phyloP scores from a whole-genome alignment of 2,113 vertebrate species.

The Takifugu flavidus region DNA sequence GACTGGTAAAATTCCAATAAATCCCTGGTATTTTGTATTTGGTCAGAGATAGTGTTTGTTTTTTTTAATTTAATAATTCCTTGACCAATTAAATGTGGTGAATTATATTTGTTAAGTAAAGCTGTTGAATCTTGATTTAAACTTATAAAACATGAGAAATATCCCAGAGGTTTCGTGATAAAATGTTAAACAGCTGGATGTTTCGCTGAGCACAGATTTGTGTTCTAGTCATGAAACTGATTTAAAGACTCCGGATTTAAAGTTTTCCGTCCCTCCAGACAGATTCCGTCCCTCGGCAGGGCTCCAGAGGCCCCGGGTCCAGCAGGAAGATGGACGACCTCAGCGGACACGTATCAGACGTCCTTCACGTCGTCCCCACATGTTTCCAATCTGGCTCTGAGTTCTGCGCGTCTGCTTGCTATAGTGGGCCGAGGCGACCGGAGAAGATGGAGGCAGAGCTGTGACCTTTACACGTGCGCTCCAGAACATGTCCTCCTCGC shows the following conservation, averaged over 20 bases:
- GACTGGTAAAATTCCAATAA: too few relatives aligned
- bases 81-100: too few relatives aligned
- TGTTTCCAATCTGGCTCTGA: conserved; percentile 65
- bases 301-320: conserved; percentile 9
- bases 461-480: conserved; percentile 35
- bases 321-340: conserved; percentile 46
- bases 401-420: conserved; percentile 58
- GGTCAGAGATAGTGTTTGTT: too few relatives aligned
- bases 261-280: not conserved
- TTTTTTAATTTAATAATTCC: too few relatives aligned
- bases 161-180: too few relatives aligned
- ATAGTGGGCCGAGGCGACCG: conserved; percentile 33
- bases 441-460: conserved; percentile 35
- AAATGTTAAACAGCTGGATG: not conserved
- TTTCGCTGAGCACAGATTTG: not conserved
- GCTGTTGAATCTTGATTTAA: too few relatives aligned
- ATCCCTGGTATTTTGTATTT: too few relatives aligned
- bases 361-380: conserved; percentile 58
- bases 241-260: not conserved
- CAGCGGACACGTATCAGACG: conserved; percentile 35
- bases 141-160: too few relatives aligned
- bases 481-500: conserved; percentile 22
- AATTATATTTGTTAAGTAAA: too few relatives aligned
- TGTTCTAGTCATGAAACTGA: too few relatives aligned
- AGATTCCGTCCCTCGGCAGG: conserved; percentile 14